A percentile compares a stretch with the other conserved stretches of the same genome.
Evolutionary conservation across 2,113 vertebrate genomes (phyloP).

Genomic region (Pangasianodon gigas): DNA sequence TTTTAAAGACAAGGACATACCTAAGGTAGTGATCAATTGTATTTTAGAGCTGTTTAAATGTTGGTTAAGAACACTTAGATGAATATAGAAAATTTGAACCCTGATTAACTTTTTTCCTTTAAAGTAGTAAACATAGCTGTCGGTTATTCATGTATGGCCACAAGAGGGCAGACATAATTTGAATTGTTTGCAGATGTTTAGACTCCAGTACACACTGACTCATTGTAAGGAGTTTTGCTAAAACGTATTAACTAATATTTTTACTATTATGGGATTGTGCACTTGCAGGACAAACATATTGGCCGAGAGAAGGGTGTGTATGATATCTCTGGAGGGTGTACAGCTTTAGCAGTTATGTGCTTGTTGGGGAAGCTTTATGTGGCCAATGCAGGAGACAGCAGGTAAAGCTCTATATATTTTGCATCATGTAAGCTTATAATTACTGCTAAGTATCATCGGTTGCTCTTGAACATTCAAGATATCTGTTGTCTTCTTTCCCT

Average conservation of each 20-base stretch:
- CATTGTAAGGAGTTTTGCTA: background rate
- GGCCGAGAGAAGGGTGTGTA: conserved; percentile 84
- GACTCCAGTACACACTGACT: background rate
- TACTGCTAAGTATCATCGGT: background rate
- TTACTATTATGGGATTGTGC: background rate
- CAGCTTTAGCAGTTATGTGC: conserved; percentile 87
- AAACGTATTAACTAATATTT: background rate
- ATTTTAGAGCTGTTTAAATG: background rate
- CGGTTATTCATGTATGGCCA: background rate
- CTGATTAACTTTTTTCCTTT: background rate
- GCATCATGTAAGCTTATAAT: background rate
- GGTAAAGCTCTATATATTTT: conserved; percentile 68
- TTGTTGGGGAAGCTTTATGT: conserved; percentile 92
- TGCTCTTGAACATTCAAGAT: background rate
- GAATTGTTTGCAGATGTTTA: background rate
- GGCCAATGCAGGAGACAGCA: conserved; percentile 95
- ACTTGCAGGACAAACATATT: conserved; percentile 85
- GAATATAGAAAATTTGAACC: background rate
- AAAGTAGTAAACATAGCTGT: background rate
- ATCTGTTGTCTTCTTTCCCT: background rate
- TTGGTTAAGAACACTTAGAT: background rate
- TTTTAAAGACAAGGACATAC: background rate
- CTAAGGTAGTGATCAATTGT: background rate
- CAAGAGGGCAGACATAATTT: conserved; percentile 40
- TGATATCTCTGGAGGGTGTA: conserved; percentile 90